Evolutionary conservation across 2,888 invertebrate species (phyloP), one percentile per base, ranked within the genome.

Genomic region (Drosophila mayaguana): DNA sequence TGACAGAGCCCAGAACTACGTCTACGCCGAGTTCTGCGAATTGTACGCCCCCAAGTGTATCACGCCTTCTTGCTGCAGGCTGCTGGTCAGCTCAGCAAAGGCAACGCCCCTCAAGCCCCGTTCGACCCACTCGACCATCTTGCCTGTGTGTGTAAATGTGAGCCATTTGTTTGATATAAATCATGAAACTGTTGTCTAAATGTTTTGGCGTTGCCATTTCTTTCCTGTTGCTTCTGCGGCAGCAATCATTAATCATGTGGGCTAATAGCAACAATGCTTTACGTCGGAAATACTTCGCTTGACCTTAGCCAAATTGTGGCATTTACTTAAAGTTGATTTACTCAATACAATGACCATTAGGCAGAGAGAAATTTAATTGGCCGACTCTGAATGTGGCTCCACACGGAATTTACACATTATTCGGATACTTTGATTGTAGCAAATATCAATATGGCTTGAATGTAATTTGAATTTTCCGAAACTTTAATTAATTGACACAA

Each of bases 51-150:
- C 45, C 64, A 57, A 68, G 59, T 68, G 46, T 34, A 25, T 34
- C 36, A 3, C 20, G 50, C 28, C 53, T 50, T 22, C 28, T 20
- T 40, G 61, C 61, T 80, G 61, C 61, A 78, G 50, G 79, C 84
- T 86, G 84, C 83, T 83, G 86, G 86, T 53, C 80, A 79, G 82
- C 75, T 42, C 40, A 63, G 63, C 60, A 45, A 43, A 25, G 61
- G 54, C 73, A 65, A 63, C 40, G 42, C 18, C 38, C 55, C 56
- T 1, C 7, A 36, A 12, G 36, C 36, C 36, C 5, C 14, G 5
- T 28, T 4, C 51, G 28, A 38, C 14, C 43, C 7, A 43, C 7
- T 28, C n/a, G n/a, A 6, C 51, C 34, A 38, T 9, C 20, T 4
- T 43, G 6, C 38, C 20, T 16, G 8, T 63, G 48, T 61, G 11